Conservation (phyloP, 2,797 vertebrate species). For the Rallus crepitans region DNA sequence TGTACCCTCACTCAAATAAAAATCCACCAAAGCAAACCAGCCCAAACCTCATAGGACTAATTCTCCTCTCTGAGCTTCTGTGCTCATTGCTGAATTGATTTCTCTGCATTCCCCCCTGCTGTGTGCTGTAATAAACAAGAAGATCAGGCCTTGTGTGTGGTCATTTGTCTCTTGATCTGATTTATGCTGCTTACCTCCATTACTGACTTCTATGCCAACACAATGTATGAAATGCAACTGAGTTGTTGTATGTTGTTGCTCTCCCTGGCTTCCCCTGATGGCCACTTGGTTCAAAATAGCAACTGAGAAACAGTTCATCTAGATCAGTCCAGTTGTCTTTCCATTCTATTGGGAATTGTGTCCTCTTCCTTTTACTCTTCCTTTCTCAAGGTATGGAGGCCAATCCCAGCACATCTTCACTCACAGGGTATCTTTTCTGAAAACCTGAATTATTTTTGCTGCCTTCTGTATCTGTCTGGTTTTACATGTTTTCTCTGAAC, state of each 20-base stretch:
- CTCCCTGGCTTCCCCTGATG: not conserved
- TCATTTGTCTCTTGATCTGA: constrained; percentile 11
- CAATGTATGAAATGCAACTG: not conserved
- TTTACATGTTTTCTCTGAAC: not conserved
- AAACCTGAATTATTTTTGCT: not conserved
- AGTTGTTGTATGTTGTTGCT: not conserved
- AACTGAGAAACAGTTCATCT: not conserved
- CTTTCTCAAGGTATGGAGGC: not conserved
- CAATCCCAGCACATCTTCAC: not conserved
- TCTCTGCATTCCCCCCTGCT: not conserved
- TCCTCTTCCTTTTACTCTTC: not conserved
- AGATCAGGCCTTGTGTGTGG: not conserved
- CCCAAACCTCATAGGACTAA: not conserved
- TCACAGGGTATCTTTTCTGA: not conserved
- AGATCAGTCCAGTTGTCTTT: not conserved
- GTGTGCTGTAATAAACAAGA: not conserved
- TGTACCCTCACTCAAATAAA: accelerated
- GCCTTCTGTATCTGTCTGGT: not conserved
- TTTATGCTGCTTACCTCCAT: constrained; percentile 2
- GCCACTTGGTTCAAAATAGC: not conserved
- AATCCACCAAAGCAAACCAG: not conserved
- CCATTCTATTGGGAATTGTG: not conserved
- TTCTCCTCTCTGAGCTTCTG: not conserved
- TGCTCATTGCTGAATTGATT: not conserved
- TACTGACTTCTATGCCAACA: constrained; percentile 29